A percentile compares a stretch with the other conserved stretches of the same genome.
Conservation (phyloP, 2,888 invertebrate genomes). For the Willowsia nigromaculata region DNA sequence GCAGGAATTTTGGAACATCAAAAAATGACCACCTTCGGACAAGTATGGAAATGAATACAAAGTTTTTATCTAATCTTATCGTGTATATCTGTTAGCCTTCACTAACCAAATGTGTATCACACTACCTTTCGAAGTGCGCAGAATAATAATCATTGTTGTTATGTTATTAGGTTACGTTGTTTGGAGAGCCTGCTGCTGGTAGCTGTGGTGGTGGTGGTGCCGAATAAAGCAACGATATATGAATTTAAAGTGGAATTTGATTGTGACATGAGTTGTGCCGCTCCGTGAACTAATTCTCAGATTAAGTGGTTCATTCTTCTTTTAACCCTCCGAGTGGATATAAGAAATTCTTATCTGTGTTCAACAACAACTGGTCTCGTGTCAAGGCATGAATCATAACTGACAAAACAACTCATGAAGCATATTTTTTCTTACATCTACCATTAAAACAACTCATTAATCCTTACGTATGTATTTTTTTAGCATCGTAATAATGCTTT, state of each 20-base stretch:
- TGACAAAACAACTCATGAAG: not conserved
- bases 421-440: too few species aligned
- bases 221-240: conserved; percentile 23
- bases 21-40: not conserved
- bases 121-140: not conserved
- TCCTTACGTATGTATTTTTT: too few species aligned
- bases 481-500: too few species aligned
- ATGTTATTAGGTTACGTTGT: not conserved
- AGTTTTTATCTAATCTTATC: not conserved
- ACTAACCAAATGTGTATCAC: conserved; percentile 18
- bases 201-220: not conserved
- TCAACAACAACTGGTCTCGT: conserved; percentile 35
- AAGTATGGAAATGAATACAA: conserved; percentile 21
- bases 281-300: conserved; percentile 59
- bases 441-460: too few species aligned
- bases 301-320: conserved; percentile 58
- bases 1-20: not conserved
- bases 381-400: conserved; percentile 26
- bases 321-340: conserved; percentile 39
- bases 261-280: conserved; percentile 45
- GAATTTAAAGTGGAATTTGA: conserved; percentile 44
- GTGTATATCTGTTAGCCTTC: not conserved
- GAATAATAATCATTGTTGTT: not conserved
- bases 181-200: not conserved
- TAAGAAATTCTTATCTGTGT: not conserved